These are phyloP conservation scores for Phalacrocorax aristotelis DNA, from an alignment of 2,113 vertebrate genomes.

Conservation along the genomic window DNA sequence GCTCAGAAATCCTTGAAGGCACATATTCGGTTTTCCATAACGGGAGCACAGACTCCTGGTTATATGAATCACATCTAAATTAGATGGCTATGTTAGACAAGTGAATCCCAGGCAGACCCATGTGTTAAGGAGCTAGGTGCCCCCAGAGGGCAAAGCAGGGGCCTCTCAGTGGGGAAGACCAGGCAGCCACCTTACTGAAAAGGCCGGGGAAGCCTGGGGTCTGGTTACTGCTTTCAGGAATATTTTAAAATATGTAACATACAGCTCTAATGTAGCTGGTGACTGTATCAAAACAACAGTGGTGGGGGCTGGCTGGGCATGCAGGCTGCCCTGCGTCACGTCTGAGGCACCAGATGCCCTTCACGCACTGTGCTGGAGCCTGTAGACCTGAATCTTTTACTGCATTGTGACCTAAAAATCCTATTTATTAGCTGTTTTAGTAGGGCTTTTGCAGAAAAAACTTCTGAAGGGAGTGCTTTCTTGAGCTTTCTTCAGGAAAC, in stretches of 20 bases:
- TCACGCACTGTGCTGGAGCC: background rate
- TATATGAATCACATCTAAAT: background rate
- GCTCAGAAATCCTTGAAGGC: background rate
- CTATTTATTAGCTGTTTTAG: background rate
- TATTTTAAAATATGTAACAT: fast-evolving
- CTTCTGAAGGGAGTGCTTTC: background rate
- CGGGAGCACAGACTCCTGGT: background rate
- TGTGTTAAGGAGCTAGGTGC: background rate
- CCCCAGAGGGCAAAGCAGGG: background rate
- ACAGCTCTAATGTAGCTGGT: background rate
- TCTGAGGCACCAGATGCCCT: background rate
- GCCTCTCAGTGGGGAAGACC: background rate
- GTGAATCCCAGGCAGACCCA: background rate
- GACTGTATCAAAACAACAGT: fast-evolving
- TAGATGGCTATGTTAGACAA: background rate
- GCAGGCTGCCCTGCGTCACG: background rate
- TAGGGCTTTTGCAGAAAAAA: background rate
- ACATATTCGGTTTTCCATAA: background rate
- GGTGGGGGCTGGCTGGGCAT: background rate
- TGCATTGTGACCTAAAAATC: background rate
- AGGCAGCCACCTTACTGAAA: background rate
- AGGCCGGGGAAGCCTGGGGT: background rate
- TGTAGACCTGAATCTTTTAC: background rate
- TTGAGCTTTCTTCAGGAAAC: background rate
- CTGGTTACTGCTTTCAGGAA: background rate